Conservation (phyloP, 2,113 vertebrate species). For the Tragelaphus buxtoni region DNA sequence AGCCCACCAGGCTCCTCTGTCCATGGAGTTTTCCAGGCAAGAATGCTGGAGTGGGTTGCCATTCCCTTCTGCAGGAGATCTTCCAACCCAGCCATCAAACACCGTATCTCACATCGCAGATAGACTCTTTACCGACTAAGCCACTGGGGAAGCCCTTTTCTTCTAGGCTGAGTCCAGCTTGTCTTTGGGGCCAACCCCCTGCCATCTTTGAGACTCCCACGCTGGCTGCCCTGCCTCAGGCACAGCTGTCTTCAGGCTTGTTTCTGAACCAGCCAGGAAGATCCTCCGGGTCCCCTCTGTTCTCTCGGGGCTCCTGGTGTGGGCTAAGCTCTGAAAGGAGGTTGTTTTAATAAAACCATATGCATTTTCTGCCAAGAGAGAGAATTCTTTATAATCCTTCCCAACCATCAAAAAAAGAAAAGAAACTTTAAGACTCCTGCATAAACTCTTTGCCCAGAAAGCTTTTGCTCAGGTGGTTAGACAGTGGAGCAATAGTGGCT, state of each 20-base stretch:
- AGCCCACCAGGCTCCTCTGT: background rate
- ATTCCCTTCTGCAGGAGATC: background rate
- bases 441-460: background rate
- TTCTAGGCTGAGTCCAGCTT: background rate
- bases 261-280: background rate
- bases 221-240: too few species aligned
- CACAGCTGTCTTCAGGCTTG: background rate
- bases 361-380: background rate
- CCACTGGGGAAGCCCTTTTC: background rate
- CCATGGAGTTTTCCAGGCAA: background rate
- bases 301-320: background rate
- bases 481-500: background rate
- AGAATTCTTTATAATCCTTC: background rate
- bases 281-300: background rate
- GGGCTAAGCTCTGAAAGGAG: background rate
- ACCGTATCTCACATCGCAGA: rapidly evolving
- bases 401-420: background rate
- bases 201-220: background rate
- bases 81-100: background rate
- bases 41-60: background rate
- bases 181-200: background rate
- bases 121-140: background rate
- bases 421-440: background rate
- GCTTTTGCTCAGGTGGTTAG: background rate
- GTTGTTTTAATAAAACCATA: background rate